Conservation (phyloP, 2,888 invertebrate species). For the Luffia ferchaultella region DNA sequence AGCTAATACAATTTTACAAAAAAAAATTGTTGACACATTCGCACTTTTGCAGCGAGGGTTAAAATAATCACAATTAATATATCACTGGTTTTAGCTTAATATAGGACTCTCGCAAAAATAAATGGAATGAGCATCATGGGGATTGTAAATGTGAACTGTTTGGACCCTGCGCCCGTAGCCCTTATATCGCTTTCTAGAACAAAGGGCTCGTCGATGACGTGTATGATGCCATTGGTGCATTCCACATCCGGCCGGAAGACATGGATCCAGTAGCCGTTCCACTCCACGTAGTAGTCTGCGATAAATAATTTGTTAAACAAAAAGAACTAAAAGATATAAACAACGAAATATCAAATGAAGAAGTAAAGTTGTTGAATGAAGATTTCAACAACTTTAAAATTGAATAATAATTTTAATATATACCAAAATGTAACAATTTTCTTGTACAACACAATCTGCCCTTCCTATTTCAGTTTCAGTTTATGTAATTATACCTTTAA, state of each 20-base stretch:
- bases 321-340: no score
- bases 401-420: no score
- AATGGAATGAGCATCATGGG: slow-evolving; percentile 31
- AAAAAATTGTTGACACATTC: neutral
- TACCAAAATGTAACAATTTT: no score
- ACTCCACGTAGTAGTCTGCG: slow-evolving; percentile 83
- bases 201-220: slow-evolving; percentile 91
- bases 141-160: slow-evolving; percentile 25
- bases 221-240: slow-evolving; percentile 95
- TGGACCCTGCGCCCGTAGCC: slow-evolving; percentile 64
- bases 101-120: slow-evolving; percentile 34
- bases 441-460: no score
- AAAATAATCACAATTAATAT: neutral
- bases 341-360: neutral
- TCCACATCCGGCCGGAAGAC: slow-evolving; percentile 92
- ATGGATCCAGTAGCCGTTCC: slow-evolving; percentile 84
- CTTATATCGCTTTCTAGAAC: slow-evolving; percentile 84
- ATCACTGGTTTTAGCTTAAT: no score
- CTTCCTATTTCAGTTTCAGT: no score
- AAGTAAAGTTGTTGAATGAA: no score
- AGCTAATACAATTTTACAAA: neutral
- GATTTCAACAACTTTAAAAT: no score
- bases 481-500: no score
- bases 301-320: no score
- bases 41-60: neutral